Evolutionary conservation across 2,888 invertebrate genomes (phyloP).

Genomic region (Pasiphila rectangulata): DNA sequence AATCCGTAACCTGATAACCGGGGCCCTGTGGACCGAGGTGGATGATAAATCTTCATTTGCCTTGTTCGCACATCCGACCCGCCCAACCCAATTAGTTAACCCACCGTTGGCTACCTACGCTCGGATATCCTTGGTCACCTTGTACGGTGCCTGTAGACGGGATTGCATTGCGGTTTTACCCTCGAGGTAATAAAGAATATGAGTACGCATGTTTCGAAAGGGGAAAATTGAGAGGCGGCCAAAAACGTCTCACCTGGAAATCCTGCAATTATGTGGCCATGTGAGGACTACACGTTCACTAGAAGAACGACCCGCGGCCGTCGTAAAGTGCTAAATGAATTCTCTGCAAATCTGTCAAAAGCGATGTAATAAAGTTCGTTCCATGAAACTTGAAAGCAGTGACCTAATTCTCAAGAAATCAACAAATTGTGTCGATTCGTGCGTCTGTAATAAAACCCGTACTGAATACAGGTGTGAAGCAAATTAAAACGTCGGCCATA

Average conservation of each 20-base stretch:
- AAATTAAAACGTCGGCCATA: slow-evolving; percentile 42
- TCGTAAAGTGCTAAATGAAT: slow-evolving; percentile 17
- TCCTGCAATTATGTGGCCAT: slow-evolving; percentile 23
- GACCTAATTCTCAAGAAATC: slow-evolving; percentile 20
- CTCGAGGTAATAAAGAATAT: slow-evolving; percentile 27
- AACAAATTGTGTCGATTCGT: slow-evolving; percentile 23
- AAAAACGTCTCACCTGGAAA: slow-evolving; percentile 20
- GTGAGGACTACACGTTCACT: slow-evolving; percentile 7
- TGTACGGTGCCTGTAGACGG: slow-evolving; percentile 30
- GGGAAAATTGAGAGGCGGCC: slow-evolving; percentile 24
- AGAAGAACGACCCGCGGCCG: slow-evolving; percentile 11
- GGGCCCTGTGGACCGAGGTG: slow-evolving; percentile 51
- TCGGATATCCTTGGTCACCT: slow-evolving; percentile 71
- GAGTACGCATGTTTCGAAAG: slow-evolving; percentile 24
- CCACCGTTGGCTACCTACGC: slow-evolving; percentile 40
- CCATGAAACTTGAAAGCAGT: slow-evolving; percentile 15
- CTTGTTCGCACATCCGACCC: slow-evolving; percentile 73
- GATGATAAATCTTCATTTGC: slow-evolving; percentile 79
- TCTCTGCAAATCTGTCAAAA: slow-evolving; percentile 5
- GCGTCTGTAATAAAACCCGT: slow-evolving; percentile 23
- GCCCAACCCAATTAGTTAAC: slow-evolving; percentile 73
- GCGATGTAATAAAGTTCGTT: slow-evolving; percentile 6
- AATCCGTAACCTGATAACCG: slow-evolving; percentile 35
- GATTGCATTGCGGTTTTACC: slow-evolving; percentile 40
- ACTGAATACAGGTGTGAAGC: slow-evolving; percentile 42